Evolutionary conservation across 2,797 vertebrate genomes (phyloP).

Genomic region (Fringilla coelebs): DNA sequence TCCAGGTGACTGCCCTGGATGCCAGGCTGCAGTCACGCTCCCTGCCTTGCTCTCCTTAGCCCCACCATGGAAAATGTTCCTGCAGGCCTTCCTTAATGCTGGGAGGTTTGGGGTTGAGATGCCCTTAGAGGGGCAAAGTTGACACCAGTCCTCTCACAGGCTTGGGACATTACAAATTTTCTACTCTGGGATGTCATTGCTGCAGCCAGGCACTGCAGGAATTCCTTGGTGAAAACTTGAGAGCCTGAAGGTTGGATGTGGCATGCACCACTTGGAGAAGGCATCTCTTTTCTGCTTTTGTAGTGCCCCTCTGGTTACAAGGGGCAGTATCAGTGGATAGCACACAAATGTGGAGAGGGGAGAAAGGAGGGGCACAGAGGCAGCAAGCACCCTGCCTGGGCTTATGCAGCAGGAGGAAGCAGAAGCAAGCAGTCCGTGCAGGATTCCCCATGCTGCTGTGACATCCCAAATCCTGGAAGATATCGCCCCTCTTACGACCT

Average conservation of each 20-base stretch:
- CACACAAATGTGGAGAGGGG: rapidly evolving
- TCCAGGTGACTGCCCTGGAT: not conserved
- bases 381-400: not conserved
- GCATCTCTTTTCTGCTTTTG: not conserved
- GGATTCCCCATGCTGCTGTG: not conserved
- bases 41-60: not conserved
- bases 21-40: not conserved
- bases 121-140: not conserved
- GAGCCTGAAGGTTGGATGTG: not conserved
- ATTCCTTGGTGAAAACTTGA: not conserved
- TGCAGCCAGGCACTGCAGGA: not conserved
- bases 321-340: not conserved
- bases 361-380: not conserved
- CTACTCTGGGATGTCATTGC: not conserved
- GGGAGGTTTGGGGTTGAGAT: not conserved
- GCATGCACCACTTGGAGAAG: not conserved
- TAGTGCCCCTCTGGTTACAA: not conserved
- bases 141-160: rapidly evolving
- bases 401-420: not conserved
- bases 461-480: not conserved
- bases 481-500: not conserved
- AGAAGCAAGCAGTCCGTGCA: not conserved
- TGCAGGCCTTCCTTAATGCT: not conserved
- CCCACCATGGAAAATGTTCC: not conserved
- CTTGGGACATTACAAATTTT: not conserved